Base-by-base conservation (phyloP, 2,113 vertebrate genomes). In the Vicugna pacos region DNA sequence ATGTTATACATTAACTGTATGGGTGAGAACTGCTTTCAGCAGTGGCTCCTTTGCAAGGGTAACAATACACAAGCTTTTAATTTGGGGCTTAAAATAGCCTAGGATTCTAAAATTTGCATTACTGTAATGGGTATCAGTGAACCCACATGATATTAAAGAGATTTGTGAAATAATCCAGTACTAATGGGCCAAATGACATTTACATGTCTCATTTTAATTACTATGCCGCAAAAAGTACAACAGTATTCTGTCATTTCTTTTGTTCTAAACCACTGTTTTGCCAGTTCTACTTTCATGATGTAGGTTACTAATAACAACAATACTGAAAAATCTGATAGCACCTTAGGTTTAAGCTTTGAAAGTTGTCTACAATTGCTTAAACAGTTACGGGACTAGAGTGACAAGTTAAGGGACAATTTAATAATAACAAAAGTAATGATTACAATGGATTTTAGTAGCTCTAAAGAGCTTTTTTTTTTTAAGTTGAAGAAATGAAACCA, bases 171-270 rank as follows among this genome's bases (percentile, higher is more conserved):
- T 86, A 95, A 95, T 70, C 38, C 48, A 73, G 91, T 77, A 97
- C 91, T 93, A 97, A 97, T 60, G 76, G 91, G 76, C 15, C 32
- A n/a, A 38, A 86, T 73, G 91, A 96, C 64, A 98, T 98, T 97
- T 96, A 75, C n/a, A 88, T 10, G 65, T 97, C 28, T 70, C 89
- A 62, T 90, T 97, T 98, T 95, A 98, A 97, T 97, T 96, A 94
- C 17, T 6, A 1, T 17, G 65, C 56, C 95, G 82, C 69, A n/a
- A 62, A 90, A 90, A 83, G 88, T 8, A 85, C 69, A 91, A 83
- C 94, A 88, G 65, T 86, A 93, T 64, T 15, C 56, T 86, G 91
- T 95, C 17, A 30, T 32, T 91, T 79, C 95, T 76, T 98, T 95
- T 94, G 85, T 65, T 97, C 81, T 82, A 93, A 64, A 72, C 5